Conservation (phyloP, 1,140 invertebrate species). For the Magallana gigas region DNA sequence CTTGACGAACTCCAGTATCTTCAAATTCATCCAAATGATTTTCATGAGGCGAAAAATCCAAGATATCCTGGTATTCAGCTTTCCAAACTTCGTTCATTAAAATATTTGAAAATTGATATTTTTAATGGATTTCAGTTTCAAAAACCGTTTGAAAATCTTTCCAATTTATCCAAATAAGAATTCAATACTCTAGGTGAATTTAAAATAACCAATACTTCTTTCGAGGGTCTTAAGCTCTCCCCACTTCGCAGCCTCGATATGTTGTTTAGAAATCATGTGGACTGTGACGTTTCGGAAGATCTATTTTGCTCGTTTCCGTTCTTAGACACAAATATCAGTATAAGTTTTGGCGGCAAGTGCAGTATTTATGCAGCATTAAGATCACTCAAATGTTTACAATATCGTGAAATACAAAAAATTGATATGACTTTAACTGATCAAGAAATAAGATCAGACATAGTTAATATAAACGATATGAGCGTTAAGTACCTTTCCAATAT, state of each 20-base stretch:
- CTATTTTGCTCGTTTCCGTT: background rate
- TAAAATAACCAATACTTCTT: background rate
- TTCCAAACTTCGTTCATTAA: background rate
- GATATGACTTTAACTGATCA: background rate
- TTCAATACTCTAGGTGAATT: background rate
- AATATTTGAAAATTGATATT: background rate
- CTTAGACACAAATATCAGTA: background rate
- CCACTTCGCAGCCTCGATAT: background rate
- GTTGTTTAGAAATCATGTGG: background rate
- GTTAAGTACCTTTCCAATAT: background rate
- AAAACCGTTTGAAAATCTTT: background rate
- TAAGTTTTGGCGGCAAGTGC: background rate
- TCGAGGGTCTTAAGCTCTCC: background rate
- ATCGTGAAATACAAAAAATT: background rate
- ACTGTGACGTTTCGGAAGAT: background rate
- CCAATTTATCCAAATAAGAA: background rate
- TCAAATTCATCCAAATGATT: conserved; percentile 5
- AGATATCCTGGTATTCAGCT: background rate
- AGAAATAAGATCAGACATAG: background rate
- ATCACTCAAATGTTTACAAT: background rate
- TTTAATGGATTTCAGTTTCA: background rate
- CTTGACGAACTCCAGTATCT: background rate
- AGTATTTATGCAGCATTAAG: background rate
- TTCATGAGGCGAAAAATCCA: background rate
- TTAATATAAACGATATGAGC: background rate